These are phyloP conservation scores for Polypedilum pembai DNA, from an alignment of 1,140 invertebrate species.

Conservation along the genomic window DNA sequence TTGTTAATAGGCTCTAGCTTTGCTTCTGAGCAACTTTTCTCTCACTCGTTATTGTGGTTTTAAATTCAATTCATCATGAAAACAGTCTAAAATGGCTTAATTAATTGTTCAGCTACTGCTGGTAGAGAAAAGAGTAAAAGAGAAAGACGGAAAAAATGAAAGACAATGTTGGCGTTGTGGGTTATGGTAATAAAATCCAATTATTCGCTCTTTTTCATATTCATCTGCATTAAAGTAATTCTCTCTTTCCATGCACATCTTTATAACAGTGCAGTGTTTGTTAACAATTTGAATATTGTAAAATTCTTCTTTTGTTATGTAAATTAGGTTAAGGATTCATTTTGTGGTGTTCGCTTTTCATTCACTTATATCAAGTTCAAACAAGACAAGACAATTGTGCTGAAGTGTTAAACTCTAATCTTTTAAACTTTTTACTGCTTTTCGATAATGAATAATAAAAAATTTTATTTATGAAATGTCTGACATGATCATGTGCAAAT, in stretches of 20 bases:
- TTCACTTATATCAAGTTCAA: no score
- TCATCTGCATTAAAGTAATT: slow-evolving; percentile 25
- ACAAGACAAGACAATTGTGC: no score
- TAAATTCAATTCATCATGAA: background rate
- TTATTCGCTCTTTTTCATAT: slow-evolving; percentile 21
- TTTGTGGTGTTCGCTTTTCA: no score
- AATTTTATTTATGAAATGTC: no score
- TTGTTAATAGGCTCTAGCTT: slow-evolving; percentile 5
- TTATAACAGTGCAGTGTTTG: no score
- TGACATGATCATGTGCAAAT: background rate
- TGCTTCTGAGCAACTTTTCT: no score
- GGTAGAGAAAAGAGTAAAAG: background rate
- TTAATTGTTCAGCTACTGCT: slow-evolving; percentile 10
- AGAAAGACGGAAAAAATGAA: background rate
- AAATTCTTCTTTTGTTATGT: slow-evolving; percentile 16
- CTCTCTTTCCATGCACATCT: background rate
- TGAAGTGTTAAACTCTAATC: no score
- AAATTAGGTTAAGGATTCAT: slow-evolving; percentile 25
- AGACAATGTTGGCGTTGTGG: background rate
- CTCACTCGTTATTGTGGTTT: background rate
- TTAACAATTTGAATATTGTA: background rate
- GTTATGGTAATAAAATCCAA: slow-evolving; percentile 26
- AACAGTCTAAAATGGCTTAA: slow-evolving; percentile 9
- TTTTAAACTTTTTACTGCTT: background rate
- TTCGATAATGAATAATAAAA: background rate